Conservation (phyloP, 2,888 invertebrate species). For the Philereme vetulata region DNA sequence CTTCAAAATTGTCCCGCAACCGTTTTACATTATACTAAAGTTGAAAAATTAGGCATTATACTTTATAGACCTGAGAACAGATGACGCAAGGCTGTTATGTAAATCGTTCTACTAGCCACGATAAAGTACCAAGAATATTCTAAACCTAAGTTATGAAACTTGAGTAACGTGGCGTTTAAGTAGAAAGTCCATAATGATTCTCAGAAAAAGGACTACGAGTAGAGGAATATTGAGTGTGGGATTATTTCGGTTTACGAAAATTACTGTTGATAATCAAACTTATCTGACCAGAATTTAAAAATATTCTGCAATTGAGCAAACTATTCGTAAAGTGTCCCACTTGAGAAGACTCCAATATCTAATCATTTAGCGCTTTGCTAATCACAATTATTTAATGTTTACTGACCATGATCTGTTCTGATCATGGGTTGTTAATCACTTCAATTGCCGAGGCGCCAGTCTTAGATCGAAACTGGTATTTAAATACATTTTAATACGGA, state of each 20-base stretch:
- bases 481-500: no score
- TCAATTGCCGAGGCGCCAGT: no score
- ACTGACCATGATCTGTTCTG: no score
- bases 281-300: no score
- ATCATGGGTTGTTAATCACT: no score
- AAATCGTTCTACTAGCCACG: conserved; percentile 14
- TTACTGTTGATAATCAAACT: no score
- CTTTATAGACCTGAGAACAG: conserved; percentile 20
- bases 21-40: background rate
- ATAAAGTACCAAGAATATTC: conserved; percentile 24
- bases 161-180: conserved; percentile 8
- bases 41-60: conserved; percentile 20
- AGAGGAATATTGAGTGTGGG: conserved; percentile 1
- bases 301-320: no score
- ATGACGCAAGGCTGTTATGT: conserved; percentile 26
- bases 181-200: conserved; percentile 8
- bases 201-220: background rate
- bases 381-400: no score
- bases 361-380: no score
- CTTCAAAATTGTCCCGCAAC: background rate
- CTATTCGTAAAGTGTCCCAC: no score
- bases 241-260: conserved; percentile 7
- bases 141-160: conserved; percentile 30
- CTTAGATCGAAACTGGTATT: no score
- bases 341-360: no score